Evolutionary conservation across 2,113 vertebrate species (phyloP).

Genomic region (Orthonyx spaldingii): DNA sequence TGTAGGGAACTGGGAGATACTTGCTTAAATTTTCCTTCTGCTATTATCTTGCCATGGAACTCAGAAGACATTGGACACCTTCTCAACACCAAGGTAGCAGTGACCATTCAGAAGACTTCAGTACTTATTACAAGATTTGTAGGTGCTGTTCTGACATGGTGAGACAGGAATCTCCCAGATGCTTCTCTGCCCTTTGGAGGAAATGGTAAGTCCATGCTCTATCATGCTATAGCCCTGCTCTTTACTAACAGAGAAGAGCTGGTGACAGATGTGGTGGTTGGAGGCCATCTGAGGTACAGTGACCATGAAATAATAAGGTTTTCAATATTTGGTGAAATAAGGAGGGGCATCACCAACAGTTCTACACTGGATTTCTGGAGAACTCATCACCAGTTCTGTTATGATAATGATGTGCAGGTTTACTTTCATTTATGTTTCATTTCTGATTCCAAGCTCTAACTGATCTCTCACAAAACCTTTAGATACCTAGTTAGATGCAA

Average conservation of each 20-base stretch:
- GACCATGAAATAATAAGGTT: not conserved
- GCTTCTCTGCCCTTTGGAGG: not conserved
- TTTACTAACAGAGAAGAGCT: not conserved
- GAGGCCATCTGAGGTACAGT: not conserved
- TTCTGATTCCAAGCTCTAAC: not conserved
- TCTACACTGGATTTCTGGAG: not conserved
- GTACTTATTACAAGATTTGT: not conserved
- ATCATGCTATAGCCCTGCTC: not conserved
- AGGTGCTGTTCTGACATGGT: not conserved
- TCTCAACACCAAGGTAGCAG: not conserved
- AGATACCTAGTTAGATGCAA: not conserved
- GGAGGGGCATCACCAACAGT: not conserved
- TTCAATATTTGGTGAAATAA: not conserved
- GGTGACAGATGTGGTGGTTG: not conserved
- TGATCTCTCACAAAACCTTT: not conserved
- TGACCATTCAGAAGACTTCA: not conserved
- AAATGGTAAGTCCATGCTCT: not conserved
- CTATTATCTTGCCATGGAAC: not conserved
- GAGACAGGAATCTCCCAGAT: not conserved
- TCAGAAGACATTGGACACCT: not conserved
- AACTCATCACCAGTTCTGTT: not conserved
- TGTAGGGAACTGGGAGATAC: not conserved
- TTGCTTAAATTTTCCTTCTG: not conserved
- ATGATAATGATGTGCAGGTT: not conserved
- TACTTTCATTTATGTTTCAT: not conserved